Percentiles rank a stretch among this genome's conserved stretches.
Evolutionary conservation across 2,797 vertebrate species (phyloP).

Genomic region (Menidia menidia): DNA sequence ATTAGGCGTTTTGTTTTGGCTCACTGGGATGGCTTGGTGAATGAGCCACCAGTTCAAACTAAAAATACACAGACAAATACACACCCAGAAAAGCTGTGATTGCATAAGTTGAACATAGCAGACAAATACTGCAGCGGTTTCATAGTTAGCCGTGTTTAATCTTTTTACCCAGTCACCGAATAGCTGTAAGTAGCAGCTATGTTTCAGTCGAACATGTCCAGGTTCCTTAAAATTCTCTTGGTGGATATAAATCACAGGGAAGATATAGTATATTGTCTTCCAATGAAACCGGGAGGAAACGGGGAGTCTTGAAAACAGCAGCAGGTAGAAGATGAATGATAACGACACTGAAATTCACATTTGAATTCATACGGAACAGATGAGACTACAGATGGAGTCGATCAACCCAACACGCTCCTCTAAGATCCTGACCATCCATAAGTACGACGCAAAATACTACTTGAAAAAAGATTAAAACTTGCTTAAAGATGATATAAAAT

Average conservation of each 20-base stretch:
- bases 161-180: not conserved
- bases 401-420: not conserved
- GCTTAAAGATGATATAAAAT: too few relatives aligned
- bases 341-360: too few relatives aligned
- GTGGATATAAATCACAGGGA: not conserved
- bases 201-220: too few relatives aligned
- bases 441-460: too few relatives aligned
- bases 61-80: not conserved
- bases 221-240: too few relatives aligned
- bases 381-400: too few relatives aligned
- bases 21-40: constrained; percentile 32
- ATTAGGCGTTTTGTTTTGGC: constrained; percentile 46
- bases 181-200: too few relatives aligned
- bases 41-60: constrained; percentile 27
- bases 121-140: not conserved
- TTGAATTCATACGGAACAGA: not conserved
- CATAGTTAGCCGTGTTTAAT: not conserved
- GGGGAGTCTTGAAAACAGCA: not conserved
- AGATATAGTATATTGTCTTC: not conserved
- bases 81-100: not conserved
- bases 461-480: not conserved
- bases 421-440: not conserved
- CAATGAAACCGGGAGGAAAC: not conserved
- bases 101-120: constrained; percentile 8
- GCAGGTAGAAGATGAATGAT: not conserved